These are phyloP conservation scores for Rapana venosa DNA, from an alignment of 2,888 invertebrate species.

Conservation along the genomic window DNA sequence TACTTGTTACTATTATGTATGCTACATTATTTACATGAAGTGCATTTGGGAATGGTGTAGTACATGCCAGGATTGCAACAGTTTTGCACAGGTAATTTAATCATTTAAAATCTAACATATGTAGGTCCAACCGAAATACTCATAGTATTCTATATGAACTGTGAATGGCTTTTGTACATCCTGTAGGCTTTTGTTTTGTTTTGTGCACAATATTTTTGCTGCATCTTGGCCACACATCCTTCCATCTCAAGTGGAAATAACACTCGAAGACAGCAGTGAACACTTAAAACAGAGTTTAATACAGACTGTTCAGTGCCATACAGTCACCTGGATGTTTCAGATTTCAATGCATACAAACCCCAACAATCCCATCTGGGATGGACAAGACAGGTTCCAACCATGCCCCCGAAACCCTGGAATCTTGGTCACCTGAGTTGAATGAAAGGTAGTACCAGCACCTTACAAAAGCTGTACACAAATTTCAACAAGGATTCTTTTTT, in stretches of 20 bases:
- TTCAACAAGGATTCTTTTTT: slow-evolving; percentile 21
- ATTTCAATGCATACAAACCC: slow-evolving; percentile 20
- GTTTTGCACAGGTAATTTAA: background rate
- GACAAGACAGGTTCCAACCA: slow-evolving; percentile 14
- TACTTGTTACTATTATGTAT: too few relatives aligned
- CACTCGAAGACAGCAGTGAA: background rate
- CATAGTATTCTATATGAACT: background rate
- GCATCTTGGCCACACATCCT: background rate
- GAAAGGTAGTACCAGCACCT: slow-evolving; percentile 33
- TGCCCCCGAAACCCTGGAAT: slow-evolving; percentile 32
- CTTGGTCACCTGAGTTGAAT: slow-evolving; percentile 21
- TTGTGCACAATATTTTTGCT: background rate
- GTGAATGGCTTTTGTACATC: background rate
- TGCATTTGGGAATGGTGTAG: too few relatives aligned
- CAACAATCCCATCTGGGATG: slow-evolving; percentile 23
- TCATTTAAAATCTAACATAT: background rate
- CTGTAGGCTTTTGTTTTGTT: background rate
- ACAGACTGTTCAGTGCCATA: slow-evolving; percentile 24
- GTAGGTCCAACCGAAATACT: background rate
- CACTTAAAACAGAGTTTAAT: slow-evolving; percentile 26
- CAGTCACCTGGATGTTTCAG: slow-evolving; percentile 19
- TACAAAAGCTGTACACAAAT: slow-evolving; percentile 21
- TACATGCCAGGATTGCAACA: too few relatives aligned
- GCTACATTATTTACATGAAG: too few relatives aligned
- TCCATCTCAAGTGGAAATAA: background rate